phyloP scores from a whole-genome alignment of 2,113 vertebrate genomes.

The Dinomys branickii region DNA sequence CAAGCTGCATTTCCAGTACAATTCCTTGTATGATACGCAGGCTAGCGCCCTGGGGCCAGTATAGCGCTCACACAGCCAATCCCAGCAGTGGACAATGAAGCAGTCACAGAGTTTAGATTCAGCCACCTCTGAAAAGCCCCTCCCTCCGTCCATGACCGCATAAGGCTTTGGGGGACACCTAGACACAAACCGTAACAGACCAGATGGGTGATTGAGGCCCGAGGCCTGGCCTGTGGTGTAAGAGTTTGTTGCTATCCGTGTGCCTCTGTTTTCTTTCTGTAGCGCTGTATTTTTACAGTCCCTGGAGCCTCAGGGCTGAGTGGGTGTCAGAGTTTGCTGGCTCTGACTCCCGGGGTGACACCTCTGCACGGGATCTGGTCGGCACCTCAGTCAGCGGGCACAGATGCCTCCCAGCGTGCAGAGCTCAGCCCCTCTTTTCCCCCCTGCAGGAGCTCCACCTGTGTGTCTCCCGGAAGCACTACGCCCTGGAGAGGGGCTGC shows the following conservation, averaged over 20 bases:
- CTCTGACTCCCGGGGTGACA: rapidly evolving
- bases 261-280: background rate
- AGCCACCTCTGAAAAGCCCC: too few relatives aligned
- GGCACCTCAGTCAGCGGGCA: background rate
- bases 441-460: conserved; percentile 87
- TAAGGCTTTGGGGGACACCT: too few relatives aligned
- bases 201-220: background rate
- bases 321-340: background rate
- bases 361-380: background rate
- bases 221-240: background rate
- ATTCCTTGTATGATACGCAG: too few relatives aligned
- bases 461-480: conserved; percentile 94
- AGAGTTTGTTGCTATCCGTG: background rate
- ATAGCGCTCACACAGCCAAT: too few relatives aligned
- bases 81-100: too few relatives aligned
- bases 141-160: too few relatives aligned
- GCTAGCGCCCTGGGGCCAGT: too few relatives aligned
- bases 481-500: conserved; percentile 88
- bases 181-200: too few relatives aligned
- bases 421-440: rapidly evolving
- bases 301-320: rapidly evolving
- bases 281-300: background rate
- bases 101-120: too few relatives aligned
- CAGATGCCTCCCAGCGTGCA: rapidly evolving
- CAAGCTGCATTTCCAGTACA: too few relatives aligned